These are phyloP conservation scores for Tryphoninae sp. DNA, from an alignment of 2,888 invertebrate genomes.

Conservation along the genomic window DNA sequence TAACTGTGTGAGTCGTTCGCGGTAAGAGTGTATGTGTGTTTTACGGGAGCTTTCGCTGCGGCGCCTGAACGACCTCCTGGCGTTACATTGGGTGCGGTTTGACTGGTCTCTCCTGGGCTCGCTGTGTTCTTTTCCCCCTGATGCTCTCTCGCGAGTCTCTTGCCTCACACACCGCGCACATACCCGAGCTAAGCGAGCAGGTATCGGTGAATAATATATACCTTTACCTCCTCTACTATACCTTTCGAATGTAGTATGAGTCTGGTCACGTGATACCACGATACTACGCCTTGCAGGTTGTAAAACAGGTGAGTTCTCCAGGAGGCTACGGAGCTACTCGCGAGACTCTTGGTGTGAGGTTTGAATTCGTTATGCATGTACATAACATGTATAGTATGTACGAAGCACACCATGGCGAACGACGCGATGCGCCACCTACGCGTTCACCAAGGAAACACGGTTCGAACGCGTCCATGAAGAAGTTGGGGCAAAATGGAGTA, in stretches of 20 bases:
- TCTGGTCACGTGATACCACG: slow-evolving; percentile 76
- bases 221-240: slow-evolving; percentile 31
- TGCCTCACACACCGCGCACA: slow-evolving; percentile 29
- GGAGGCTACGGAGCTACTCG: neutral
- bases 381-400: neutral
- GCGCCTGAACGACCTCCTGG: slow-evolving; percentile 69
- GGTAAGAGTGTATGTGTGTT: slow-evolving; percentile 5
- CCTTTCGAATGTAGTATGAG: slow-evolving; percentile 70
- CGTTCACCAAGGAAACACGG: slow-evolving; percentile 57
- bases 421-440: slow-evolving; percentile 59
- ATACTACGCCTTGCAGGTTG: slow-evolving; percentile 79
- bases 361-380: slow-evolving; percentile 2
- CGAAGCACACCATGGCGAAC: slow-evolving; percentile 31
- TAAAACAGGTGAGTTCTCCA: slow-evolving; percentile 77
- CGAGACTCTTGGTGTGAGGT: neutral
- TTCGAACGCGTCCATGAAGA: slow-evolving; percentile 11
- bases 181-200: neutral
- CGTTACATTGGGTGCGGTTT: slow-evolving; percentile 79
- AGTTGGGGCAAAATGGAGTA: slow-evolving; percentile 32
- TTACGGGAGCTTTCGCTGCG: slow-evolving; percentile 58
- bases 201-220: slow-evolving; percentile 1
- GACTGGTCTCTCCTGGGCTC: slow-evolving; percentile 60
- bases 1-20: slow-evolving; percentile 13
- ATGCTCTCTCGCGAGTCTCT: slow-evolving; percentile 45
- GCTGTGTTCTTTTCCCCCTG: slow-evolving; percentile 51